Evolutionary conservation across 2,888 invertebrate genomes (phyloP), one percentile per base, ranked within the genome.

Genomic region (Dioctria rufipes): DNA sequence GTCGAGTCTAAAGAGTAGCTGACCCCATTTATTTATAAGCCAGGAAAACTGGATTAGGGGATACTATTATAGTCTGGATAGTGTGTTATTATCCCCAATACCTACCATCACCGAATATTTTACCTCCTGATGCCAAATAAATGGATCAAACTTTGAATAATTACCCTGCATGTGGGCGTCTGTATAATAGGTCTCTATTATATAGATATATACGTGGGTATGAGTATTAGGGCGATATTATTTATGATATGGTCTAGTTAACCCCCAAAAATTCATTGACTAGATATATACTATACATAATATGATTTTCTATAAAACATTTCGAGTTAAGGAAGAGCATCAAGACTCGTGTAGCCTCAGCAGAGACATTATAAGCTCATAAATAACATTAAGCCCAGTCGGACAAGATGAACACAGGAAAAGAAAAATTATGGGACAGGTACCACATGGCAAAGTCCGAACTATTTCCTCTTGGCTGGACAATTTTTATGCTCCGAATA

Each of bases 121-220:
- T 3, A 40, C 54, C 54, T 51, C 54, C 54, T 37, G 25, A 25
- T 25, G 11, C 71, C 51, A n/a, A 51, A 49, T 46, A 78, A 63
- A 78, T 78, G 77, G 75, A 78, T 78, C 77, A 78, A 63, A 78
- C 77, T 78, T 78, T 78, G 77, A 78, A 78, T 78, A 78, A 78
- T 78, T 78, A 63, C 63, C 40, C 49, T 40, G 46, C 63, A 78
- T 63, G 60, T 75, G 75, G 60, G 60, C 60, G 13, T 25, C 25
- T 25, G 25, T 25, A 43, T 46, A 61, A 60, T 77, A 43, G 61
- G 6, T 40, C 60, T 54, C 11, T 43, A 46, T 61, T 25, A 13
- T 25, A 25, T 25, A 25, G 25, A 25, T 25, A 25, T 25, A 61
- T n/a, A 61, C 25, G 4, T n/a, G 4, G 37, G 25, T 25, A 25